A percentile compares a stretch with the other conserved stretches of the same genome.
Conservation (phyloP, 2,113 vertebrate genomes). For the Podilymbus podiceps region DNA sequence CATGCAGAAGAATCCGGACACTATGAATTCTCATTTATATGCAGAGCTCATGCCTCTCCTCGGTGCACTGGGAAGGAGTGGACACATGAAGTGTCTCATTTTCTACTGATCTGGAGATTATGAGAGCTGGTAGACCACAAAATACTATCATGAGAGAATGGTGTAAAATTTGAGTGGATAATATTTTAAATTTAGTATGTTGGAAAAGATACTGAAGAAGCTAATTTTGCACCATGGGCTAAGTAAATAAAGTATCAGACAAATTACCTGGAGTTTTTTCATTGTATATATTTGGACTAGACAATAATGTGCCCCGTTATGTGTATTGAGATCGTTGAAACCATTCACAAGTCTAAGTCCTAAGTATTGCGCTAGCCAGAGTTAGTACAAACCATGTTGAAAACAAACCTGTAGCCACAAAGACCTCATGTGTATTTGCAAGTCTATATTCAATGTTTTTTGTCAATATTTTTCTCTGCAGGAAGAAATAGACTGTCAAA, state of each 20-base stretch:
- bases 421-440: not conserved
- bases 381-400: not conserved
- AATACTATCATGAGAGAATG: not conserved
- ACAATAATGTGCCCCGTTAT: not conserved
- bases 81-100: not conserved
- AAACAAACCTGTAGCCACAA: not conserved
- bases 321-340: not conserved
- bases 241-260: not conserved
- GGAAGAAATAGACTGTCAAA: not conserved
- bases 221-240: not conserved
- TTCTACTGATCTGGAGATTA: not conserved
- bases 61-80: not conserved
- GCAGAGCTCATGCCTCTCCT: accelerated
- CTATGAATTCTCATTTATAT: not conserved
- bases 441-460: not conserved
- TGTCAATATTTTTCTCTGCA: not conserved
- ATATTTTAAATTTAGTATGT: not conserved
- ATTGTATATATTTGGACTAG: not conserved
- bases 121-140: not conserved
- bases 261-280: not conserved
- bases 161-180: not conserved
- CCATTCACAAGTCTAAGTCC: not conserved
- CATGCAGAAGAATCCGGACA: not conserved
- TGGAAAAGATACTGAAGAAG: not conserved
- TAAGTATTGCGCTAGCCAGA: not conserved